Base-by-base conservation (phyloP, 2,113 vertebrate genomes). In the Erpornis zantholeuca region DNA sequence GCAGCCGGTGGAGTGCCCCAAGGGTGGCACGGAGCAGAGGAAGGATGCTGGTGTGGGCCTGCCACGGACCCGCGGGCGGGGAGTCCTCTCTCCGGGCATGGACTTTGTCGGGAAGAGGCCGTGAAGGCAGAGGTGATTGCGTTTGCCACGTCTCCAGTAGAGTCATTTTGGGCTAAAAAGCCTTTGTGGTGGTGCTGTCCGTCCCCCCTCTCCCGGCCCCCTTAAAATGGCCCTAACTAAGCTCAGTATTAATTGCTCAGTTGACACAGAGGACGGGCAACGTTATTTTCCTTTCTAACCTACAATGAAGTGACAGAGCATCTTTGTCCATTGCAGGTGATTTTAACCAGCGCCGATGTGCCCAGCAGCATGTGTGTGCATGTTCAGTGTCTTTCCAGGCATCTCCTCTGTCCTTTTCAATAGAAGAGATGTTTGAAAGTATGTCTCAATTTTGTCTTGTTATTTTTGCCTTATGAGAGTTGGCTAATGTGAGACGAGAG, bases 251-350 rank as follows among this genome's bases (percentile, higher is more conserved):
- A 47, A 13, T 42, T 54, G 29, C 8, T 88, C 38, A 7, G 3
- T 8, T 70, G 65, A 9, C 33, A 19, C 11, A 16, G 65, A 33
- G 23, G 8, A n/a, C 61, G 31, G 56, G 17, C 49, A 44, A 20
- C 15, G 0, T 76, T 22, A 12, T 83, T 88, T 70, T 50, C 36
- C 24, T 56, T 50, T 52, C 33, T 49, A 1, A 60, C 54, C 40
- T 35, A 9, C 50, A 27, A 33, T 12, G 66, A 89, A 84, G 70
- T 66, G 92, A 75, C 40, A 42, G 69, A 82, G 27, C 70, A 38
- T 85, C 90, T 76, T 95, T 79, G 66, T 91, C 45, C 21, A 0
- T 76, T 77, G 73, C 82, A 94, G 87, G 90, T 94, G 84, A 92
- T 82, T 85, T 56, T 80, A 95, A 65, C 70, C 65, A 24, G 49